Base-by-base conservation (phyloP, 2,113 vertebrate genomes). In the Thunnus thynnus region DNA sequence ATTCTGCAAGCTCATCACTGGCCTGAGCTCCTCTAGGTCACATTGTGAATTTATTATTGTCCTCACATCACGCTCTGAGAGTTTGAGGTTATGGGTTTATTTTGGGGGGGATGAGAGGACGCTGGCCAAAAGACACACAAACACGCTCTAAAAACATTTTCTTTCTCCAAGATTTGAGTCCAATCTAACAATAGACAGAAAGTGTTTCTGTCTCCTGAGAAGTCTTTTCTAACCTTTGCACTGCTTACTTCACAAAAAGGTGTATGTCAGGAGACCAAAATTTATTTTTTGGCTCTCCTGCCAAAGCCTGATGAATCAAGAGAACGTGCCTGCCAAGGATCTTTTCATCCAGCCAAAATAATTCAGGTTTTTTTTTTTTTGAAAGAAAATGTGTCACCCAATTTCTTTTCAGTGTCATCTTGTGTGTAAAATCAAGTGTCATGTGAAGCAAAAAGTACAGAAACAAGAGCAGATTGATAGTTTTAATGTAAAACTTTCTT, bases 291-390 rank as follows among this genome's bases (percentile, higher is more conserved):
- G n/a, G 57, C 77, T 81, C 56, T 68, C 5, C 50, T 70, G 74
- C 84, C 73, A 78, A 68, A 7, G 52, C 55, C 77, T 76, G 57
- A 73, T 86, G 80, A 82, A 84, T 55, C 83, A 56, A 17, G 61
- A 85, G 16, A 69, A 75, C 9, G 48, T 50, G 54, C 7, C 70
- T 86, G 84, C 86, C 84, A 89, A 84, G 69, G 80, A 82, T 76
- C 12, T 63, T 84, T 69, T 82, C 69, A 62, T 69, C 36, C 51
- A 64, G 80, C 86, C 82, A 80, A 82, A 90, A 87, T 72, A 61
- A 69, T 52, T 86, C 62, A 30, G 27, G 27, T 30, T 30, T 30
- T 30, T 3, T 36, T 16, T 70, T 57, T 70, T 36, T 25, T 27
- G 41, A 55, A 66, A 52, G 27, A 75, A 85, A 88, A 83, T 61